Percentiles rank a stretch among this genome's conserved stretches.
Conservation (phyloP, 2,113 vertebrate species). For the Nansenia antarctica region DNA sequence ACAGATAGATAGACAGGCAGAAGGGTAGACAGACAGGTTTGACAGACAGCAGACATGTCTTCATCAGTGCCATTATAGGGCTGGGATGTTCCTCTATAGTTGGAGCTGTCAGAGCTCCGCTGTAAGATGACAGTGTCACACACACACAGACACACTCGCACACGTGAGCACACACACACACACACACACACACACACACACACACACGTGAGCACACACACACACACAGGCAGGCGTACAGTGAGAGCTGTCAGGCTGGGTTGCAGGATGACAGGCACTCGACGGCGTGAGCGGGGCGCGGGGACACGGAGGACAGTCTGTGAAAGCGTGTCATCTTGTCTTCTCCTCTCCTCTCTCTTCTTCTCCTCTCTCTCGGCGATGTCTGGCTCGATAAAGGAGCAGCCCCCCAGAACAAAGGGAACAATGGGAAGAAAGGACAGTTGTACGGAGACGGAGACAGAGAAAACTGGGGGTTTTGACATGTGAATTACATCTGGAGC, state of each 20-base stretch:
- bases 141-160: no score
- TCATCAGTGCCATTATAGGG: slow-evolving; percentile 71
- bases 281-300: no score
- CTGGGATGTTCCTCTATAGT: slow-evolving; percentile 74
- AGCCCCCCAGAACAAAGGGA: slow-evolving; percentile 76
- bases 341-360: slow-evolving; percentile 27
- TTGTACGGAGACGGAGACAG: slow-evolving; percentile 17
- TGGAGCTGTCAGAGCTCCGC: slow-evolving; percentile 75
- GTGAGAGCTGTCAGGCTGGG: slow-evolving; percentile 55
- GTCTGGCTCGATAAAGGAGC: slow-evolving; percentile 81
- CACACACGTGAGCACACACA: no score
- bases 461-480: slow-evolving; percentile 76
- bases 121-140: no score
- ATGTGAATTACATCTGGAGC: slow-evolving; percentile 83
- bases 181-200: no score
- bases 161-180: no score
- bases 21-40: slow-evolving; percentile 58
- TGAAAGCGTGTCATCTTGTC: slow-evolving; percentile 83
- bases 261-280: slow-evolving; percentile 72
- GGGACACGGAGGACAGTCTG: slow-evolving; percentile 71
- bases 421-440: slow-evolving; percentile 70
- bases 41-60: slow-evolving; percentile 71
- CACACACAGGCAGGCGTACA: no score
- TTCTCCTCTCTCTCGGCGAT: slow-evolving; percentile 53
- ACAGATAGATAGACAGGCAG: no score